A percentile compares a stretch with the other conserved stretches of the same genome.
Conservation (phyloP, 2,113 vertebrate genomes). For the Rhynchopsitta pachyrhyncha region DNA sequence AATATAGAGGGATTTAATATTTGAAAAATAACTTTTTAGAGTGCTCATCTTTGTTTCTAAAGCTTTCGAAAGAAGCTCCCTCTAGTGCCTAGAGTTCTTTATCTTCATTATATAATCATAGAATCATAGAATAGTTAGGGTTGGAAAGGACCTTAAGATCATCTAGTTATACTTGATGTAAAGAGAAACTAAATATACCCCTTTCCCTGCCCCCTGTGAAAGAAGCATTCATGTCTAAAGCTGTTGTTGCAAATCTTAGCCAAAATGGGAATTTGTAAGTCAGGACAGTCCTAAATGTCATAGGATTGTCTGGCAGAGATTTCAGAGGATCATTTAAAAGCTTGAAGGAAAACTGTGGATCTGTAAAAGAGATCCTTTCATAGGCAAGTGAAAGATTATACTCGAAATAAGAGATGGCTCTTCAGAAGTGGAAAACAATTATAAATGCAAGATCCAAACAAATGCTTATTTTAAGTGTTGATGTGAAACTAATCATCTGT, state of each 20-base stretch:
- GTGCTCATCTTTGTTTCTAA: not conserved
- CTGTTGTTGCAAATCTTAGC: not conserved
- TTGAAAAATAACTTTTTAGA: not conserved
- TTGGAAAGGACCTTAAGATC: too few relatives aligned
- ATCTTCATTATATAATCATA: not conserved
- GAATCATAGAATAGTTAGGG: too few relatives aligned
- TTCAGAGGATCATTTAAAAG: conserved; percentile 13
- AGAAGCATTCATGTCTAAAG: not conserved
- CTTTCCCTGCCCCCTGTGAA: not conserved
- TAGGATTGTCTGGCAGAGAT: conserved; percentile 2
- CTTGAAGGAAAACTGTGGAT: not conserved
- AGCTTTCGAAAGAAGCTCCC: not conserved
- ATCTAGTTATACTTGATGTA: not conserved
- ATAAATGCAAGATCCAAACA: not conserved
- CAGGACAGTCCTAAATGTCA: not conserved
- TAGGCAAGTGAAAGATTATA: not conserved
- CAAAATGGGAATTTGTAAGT: conserved; percentile 9
- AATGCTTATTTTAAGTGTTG: not conserved
- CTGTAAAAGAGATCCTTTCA: not conserved
- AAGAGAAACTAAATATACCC: not conserved
- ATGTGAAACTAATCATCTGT: not conserved
- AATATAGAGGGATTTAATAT: not conserved
- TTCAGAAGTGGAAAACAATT: not conserved
- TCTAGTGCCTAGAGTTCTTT: not conserved
- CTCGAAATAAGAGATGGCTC: not conserved